Conservation (phyloP, 2,797 vertebrate genomes). For the Cirrhinus molitorella region DNA sequence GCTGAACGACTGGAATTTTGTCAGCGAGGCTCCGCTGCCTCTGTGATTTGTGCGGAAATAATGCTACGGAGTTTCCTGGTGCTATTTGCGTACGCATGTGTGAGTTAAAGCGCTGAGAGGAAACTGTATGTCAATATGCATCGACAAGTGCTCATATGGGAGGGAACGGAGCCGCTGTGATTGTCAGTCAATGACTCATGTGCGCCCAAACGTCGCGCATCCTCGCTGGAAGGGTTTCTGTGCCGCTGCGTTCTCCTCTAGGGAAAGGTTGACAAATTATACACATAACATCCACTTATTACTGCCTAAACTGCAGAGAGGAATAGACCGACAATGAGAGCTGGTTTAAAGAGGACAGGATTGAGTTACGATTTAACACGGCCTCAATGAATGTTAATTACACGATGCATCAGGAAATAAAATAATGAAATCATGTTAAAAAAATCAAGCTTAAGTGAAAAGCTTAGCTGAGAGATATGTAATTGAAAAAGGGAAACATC, state of each 20-base stretch:
- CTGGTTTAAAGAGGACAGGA: slow-evolving; percentile 24
- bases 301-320: slow-evolving; percentile 16
- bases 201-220: neutral
- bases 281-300: slow-evolving; percentile 35
- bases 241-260: slow-evolving; percentile 8
- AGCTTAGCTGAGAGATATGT: neutral
- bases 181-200: slow-evolving; percentile 45
- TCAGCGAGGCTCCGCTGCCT: slow-evolving; percentile 11
- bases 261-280: slow-evolving; percentile 43
- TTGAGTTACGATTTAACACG: slow-evolving; percentile 14
- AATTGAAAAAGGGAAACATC: neutral
- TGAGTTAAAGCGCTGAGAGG: neutral
- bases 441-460: slow-evolving; percentile 4
- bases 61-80: slow-evolving; percentile 26
- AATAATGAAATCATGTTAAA: slow-evolving; percentile 23
- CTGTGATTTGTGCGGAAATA: slow-evolving; percentile 37
- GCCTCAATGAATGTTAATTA: slow-evolving; percentile 35
- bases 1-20: slow-evolving; percentile 19
- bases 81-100: slow-evolving; percentile 23
- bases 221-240: slow-evolving; percentile 24
- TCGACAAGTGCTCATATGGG: slow-evolving; percentile 33
- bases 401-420: neutral
- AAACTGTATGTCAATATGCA: slow-evolving; percentile 38
- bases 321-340: slow-evolving; percentile 2
- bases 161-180: slow-evolving; percentile 26